phyloP scores from a whole-genome alignment of 2,797 vertebrate species.

The Limosa lapponica region DNA sequence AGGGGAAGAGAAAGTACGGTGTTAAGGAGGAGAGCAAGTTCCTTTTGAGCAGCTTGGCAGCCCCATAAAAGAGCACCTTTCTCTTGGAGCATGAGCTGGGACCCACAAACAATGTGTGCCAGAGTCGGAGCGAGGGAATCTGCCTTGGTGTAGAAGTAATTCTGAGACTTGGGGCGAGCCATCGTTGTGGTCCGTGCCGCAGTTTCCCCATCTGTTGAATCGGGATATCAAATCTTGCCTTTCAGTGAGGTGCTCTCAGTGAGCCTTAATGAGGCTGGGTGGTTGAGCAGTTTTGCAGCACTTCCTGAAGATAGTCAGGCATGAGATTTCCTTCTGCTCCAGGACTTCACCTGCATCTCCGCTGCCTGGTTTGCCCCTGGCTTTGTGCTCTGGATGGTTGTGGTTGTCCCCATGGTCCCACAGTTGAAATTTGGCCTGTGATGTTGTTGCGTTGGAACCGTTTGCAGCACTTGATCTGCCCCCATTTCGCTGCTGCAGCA shows the following conservation, averaged over 20 bases:
- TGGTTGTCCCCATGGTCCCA: not conserved
- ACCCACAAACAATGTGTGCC: accelerated
- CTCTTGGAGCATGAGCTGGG: not conserved
- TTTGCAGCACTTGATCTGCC: not conserved
- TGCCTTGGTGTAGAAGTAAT: not conserved
- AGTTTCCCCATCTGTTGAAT: not conserved
- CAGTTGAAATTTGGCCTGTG: not conserved
- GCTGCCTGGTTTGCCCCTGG: accelerated
- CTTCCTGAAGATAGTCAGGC: not conserved
- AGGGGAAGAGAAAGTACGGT: not conserved
- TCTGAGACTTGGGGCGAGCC: not conserved
- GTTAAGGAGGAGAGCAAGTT: not conserved
- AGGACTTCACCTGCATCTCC: not conserved
- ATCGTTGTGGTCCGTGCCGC: not conserved
- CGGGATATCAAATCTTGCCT: accelerated
- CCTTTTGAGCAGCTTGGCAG: not conserved
- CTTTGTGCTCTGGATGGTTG: not conserved
- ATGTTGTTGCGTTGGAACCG: not conserved
- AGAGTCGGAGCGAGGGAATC: accelerated
- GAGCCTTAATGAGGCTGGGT: not conserved
- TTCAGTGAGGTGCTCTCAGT: not conserved
- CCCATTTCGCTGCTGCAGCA: not conserved
- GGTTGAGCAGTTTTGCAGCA: not conserved
- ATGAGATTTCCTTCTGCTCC: accelerated
- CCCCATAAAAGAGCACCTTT: not conserved